These are phyloP conservation scores for Oxygymnocypris stewartii DNA, from an alignment of 2,113 vertebrate genomes.

Conservation along the genomic window DNA sequence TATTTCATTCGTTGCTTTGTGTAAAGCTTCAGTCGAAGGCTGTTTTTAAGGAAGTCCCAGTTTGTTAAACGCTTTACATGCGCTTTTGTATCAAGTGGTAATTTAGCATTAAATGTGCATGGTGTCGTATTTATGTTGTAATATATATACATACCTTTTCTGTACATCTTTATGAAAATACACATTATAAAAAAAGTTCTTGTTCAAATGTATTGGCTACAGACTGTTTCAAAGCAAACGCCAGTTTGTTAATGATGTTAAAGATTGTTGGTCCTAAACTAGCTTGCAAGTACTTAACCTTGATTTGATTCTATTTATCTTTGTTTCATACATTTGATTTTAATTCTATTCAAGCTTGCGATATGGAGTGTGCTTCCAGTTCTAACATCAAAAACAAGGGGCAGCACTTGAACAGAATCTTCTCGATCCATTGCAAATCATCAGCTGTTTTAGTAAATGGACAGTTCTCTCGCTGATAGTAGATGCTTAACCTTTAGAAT, in stretches of 20 bases:
- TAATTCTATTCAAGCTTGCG: too few species aligned
- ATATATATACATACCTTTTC: constrained; percentile 53
- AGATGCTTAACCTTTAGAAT: background rate
- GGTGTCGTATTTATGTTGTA: constrained; percentile 62
- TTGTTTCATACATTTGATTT: too few species aligned
- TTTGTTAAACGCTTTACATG: constrained; percentile 51
- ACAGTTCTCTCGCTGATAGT: background rate
- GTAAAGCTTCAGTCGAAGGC: constrained; percentile 14
- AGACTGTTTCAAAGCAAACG: too few species aligned
- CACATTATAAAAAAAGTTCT: constrained; percentile 63
- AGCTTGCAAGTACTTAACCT: too few species aligned
- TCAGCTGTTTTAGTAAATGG: background rate
- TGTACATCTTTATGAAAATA: constrained; percentile 72
- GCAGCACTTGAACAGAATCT: background rate
- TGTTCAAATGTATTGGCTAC: too few species aligned
- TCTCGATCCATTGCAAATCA: background rate
- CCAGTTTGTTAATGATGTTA: too few species aligned
- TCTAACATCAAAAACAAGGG: background rate
- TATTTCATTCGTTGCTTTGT: constrained; percentile 24
- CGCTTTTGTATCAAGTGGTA: constrained; percentile 61
- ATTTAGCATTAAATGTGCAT: constrained; percentile 61
- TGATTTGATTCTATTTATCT: too few species aligned
- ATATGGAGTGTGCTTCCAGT: background rate
- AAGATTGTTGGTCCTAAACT: too few species aligned
- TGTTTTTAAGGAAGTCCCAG: constrained; percentile 21